Evolutionary conservation across 1,140 invertebrate species (phyloP), one percentile per base, ranked within the genome.

Genomic region (Orchestia grillus): DNA sequence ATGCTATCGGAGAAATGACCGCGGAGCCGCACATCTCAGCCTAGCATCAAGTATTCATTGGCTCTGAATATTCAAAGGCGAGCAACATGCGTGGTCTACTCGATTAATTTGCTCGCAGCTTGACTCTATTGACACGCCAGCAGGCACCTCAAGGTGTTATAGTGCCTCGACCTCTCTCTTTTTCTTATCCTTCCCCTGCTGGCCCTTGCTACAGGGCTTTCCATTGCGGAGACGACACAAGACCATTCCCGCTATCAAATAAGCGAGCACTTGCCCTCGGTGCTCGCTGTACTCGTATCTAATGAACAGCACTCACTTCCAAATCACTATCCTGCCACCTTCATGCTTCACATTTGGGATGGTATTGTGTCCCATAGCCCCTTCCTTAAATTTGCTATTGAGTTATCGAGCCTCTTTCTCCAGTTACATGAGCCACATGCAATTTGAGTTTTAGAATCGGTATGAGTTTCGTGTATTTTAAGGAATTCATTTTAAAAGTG

Each of bases 91-190:
- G 43, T 94, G 92, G 8, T 94, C 44, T 94, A 45, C 92, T 94
- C 92, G 92, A 94, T 94, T 94, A 47, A 94, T 94, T 94, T 94
- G 92, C 40, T 94, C 92, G 44, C 92, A 94, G 92, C 92, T 94
- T 94, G 92, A 94, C 92, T 44, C 88, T 90, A 90, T 90, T 90
- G 88, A 90, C 88, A 90, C 88, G 43, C 88, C 88, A 90, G 92
- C 44, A 94, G 92, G 92, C 92, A 94, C 92, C 43, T 94, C 43
- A 45, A 44, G 44, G 44, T 42, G 44, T 90, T 41, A 42, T 43
- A 44, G 41, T 42, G 88, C 88, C 88, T 90, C 88, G 88, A 90
- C 88, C 88, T 90, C 88, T 42, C 41, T 8, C 88, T 90, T 90
- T 90, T 90, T 90, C 43, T 90, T 44, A 90, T 44, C 43, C 88